A percentile compares a stretch with the other conserved stretches of the same genome.
These are phyloP conservation scores for Nephrotoma appendiculata DNA, from an alignment of 2,888 invertebrate genomes.

Conservation along the genomic window DNA sequence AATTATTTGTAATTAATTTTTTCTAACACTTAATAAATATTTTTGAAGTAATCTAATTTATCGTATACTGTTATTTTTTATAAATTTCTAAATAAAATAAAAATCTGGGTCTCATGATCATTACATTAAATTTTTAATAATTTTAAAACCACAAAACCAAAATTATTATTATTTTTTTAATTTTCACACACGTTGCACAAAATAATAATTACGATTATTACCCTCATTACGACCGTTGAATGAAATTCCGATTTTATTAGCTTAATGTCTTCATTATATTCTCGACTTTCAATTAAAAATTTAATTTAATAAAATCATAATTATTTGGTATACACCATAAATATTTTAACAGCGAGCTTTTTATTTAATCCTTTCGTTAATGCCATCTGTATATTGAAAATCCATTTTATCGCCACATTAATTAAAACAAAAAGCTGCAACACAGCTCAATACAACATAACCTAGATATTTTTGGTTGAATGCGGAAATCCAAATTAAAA, in stretches of 20 bases:
- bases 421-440: background rate
- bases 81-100: background rate
- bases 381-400: background rate
- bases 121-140: background rate
- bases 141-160: background rate
- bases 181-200: background rate
- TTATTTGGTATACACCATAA: background rate
- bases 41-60: background rate
- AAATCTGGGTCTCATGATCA: background rate
- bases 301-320: background rate
- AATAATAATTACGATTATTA: background rate
- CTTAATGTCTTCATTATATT: background rate
- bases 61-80: background rate
- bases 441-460: background rate
- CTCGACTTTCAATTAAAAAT: background rate
- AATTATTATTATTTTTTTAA: background rate
- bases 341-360: background rate
- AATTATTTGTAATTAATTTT: background rate
- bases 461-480: background rate
- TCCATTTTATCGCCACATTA: background rate
- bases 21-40: background rate
- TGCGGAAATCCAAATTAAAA: background rate
- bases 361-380: background rate
- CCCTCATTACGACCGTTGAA: background rate
- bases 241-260: background rate